Base-by-base conservation (phyloP, 2,797 vertebrate genomes). In the Pseudotriccus pelzelni region DNA sequence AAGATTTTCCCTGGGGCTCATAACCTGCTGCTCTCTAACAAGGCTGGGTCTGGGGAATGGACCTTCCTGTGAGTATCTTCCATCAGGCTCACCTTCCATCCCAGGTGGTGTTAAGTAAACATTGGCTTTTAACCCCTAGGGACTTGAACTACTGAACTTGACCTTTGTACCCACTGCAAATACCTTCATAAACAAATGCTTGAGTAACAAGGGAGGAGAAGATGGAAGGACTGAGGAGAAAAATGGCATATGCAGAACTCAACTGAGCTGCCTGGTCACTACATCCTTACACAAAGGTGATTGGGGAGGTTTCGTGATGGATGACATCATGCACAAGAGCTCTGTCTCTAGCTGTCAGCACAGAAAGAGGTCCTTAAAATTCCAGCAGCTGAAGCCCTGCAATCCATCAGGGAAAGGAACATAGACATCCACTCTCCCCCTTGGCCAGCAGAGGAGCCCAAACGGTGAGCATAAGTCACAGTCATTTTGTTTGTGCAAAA, bases 401-500 rank as follows among this genome's bases (percentile, higher is more conserved):
- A 90, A 94, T 97, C 91, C 66, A 22, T 96, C 93, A 97, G 87
- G 68, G 52, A 62, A 75, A 95, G 96, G 96, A 97, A 94, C 37
- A 69, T 88, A 94, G 89, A 96, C 97, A 97, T 44, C 36, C 77
- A 63, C 55, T 82, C 88, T 88, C 91, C 92, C 27, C 21, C 88
- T 87, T 96, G 97, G 91, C 92, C 95, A 44, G 73, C 22, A 8
- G 39, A 43, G 69, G 62, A 97, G 83, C 78, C 94, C 78, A 94
- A 93, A 96, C n/a, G 63, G 90, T 86, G 74, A 97, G 91, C 66
- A 63, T 55, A 97, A 97, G 93, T 94, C 95, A 96, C 68, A 97
- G 76, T 85, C 75, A 55, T 55, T 96, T 96, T 94, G 59, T 93
- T 92, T 94, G 96, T 92, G 84, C 91, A 96, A 89, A 96, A 96